Base-by-base conservation (phyloP, 1,140 invertebrate species). In the Lordiphosa stackelbergi region DNA sequence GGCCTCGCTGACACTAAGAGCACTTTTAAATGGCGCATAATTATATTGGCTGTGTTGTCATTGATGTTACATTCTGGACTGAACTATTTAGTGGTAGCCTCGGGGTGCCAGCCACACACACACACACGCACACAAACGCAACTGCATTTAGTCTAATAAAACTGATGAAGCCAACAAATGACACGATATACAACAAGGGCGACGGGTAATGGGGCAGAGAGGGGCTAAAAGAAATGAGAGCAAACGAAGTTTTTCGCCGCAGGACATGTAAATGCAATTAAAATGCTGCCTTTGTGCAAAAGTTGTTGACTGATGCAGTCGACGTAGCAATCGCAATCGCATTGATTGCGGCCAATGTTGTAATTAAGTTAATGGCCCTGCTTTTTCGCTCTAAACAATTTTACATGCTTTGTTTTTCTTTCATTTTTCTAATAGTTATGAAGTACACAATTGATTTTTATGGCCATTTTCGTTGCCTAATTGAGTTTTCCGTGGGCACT, bases 231-330 rank as follows among this genome's bases (percentile, higher is more conserved):
- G 42, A 47, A 53, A 43, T 35, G 64, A 68, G 34, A 45, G 63
- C 53, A 79, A 78, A 73, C 69, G 42, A 64, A 61, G 51, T 72
- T 65, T 49, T 46, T 28, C 5, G 45, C 62, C 77, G 72, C 72
- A 83, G 77, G 77, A 81, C 77, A 83, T 81, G 77, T 81, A 79
- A 79, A 79, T 79, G 70, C 75, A 79, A 79, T 79, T 79, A 79
- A 79, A 79, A 71, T 54, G 62, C 49, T 63, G 52, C 66, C 56
- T 73, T 70, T 70, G 55, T 70, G 36, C 42, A 56, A 62, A 64
- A 51, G 53, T 55, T 73, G 66, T 79, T 69, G 64, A 69, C 56
- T 64, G 69, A 73, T 73, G 69, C 61, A 68, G 65, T 68, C 63
- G 41, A 35, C 55, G 51, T 49, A 72, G 49, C 61, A 75, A 75